Percentiles rank a stretch among this genome's conserved stretches.
phyloP scores from a whole-genome alignment of 1,140 invertebrate species.

The Drosophila gunungcola region DNA sequence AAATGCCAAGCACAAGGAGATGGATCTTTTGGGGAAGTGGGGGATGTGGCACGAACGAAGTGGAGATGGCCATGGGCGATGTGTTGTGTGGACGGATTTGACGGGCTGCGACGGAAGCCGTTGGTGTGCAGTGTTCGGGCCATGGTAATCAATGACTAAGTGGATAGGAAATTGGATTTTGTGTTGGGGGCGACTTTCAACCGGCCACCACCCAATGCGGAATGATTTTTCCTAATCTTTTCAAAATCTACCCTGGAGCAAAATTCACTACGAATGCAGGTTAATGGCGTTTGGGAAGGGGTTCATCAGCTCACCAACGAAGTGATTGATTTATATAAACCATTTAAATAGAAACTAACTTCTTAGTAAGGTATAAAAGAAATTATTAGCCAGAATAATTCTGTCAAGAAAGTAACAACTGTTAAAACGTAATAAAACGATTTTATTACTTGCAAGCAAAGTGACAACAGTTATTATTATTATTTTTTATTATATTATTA shows the following conservation, averaged over 20 bases:
- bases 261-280: background rate
- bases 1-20: constrained; percentile 60
- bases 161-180: constrained; percentile 78
- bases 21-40: constrained; percentile 19
- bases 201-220: constrained; percentile 1
- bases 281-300: background rate
- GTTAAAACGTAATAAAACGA: no score
- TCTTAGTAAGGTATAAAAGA: no score
- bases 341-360: background rate
- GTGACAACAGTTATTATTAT: no score
- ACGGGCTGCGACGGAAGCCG: constrained; percentile 43
- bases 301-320: background rate
- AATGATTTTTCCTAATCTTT: constrained; percentile 18
- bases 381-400: no score
- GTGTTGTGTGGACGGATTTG: constrained; percentile 38
- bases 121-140: constrained; percentile 38
- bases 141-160: constrained; percentile 69
- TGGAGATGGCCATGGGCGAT: constrained; percentile 8
- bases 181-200: constrained; percentile 12
- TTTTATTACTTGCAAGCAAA: no score
- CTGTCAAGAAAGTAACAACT: no score
- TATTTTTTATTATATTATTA: no score
- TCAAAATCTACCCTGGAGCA: background rate
- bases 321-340: background rate
- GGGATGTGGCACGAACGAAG: background rate